Evolutionary conservation across 2,888 invertebrate genomes (phyloP), one percentile per base, ranked within the genome.

Genomic region (Acanthosepion lycidas): DNA sequence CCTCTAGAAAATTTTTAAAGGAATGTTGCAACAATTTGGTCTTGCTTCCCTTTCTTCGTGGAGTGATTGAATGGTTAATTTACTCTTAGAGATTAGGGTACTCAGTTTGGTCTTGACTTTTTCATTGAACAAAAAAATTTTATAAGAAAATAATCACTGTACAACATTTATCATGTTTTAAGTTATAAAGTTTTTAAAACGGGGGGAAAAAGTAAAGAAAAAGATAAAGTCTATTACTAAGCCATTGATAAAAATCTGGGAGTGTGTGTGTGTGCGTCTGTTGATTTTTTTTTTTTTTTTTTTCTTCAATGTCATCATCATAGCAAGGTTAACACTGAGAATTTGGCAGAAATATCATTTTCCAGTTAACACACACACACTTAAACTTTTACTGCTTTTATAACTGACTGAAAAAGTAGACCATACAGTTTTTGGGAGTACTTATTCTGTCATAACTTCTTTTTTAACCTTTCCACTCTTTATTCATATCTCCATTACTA

Each of bases 1-100:
- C 53, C 28, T 53, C 49, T 49, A 93, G 93, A 26, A 93, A 93
- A 93, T 28, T 93, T 93, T 93, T 18, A 15, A 93, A 93, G 93
- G 93, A 93, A 93, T 93, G 93, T 93, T 93, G 51, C 93, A 48
- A 93, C 49, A 93, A 53, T 53, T 49, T 78, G 78, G 78, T 78
- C 33, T 78, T 78, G 78, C 78, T 78, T n/a, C 78, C 78, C 92
- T 49, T 48, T 51, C 92, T 92, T 92, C 92, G 33, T 28, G 92
- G 12, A 92, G 92, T 92, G 49, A 92, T 92, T 92, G 91, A 48
- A 42, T 91, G 92, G 92, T 49, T 51, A 92, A 92, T 92, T 26
- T 28, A 23, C 1, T 78, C 28, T 78, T 78, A 78, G 78, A 78
- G 78, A 78, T 78, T 78, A 78, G 78, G n/a, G 78, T 78, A 78